Base-by-base conservation (phyloP, 92 coral and sea anemone genomes). In the Actinostola sp. region DNA sequence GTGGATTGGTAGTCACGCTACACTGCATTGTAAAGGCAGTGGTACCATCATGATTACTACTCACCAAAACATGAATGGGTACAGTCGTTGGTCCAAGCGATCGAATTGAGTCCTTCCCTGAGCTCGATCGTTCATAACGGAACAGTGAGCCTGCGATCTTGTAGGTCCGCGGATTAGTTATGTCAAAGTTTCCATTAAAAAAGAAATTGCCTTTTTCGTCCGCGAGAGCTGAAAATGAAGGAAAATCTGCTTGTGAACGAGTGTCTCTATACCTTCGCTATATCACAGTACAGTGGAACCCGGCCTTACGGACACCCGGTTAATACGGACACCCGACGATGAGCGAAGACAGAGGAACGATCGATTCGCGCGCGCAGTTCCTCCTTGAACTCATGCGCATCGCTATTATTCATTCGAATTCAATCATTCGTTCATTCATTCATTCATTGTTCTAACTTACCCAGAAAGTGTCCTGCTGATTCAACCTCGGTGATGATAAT, bases 51-150 rank as follows among this genome's bases (percentile, higher is more conserved):
- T 28, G 43, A 71, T 49, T 29, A 3, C 15, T 17, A 61, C 91
- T 75, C 63, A 94, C 98, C 89, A 79, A 45, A 2, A 82, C 90
- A 29, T 91, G 97, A 9, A 94, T 43, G 12, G 90, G 91, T 31
- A 75, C 78, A 4, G 90, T 53, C 0, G 91, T 83, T 3, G 98
- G 97, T 3, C 98, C 98, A 29, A 85, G 75, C 12, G 86, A 70
- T 48, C 68, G 76, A 43, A 94, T 86, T 13, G 77, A 77, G 55
- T 94, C 97, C 36, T 62, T 79, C 17, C 83, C 81, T 61, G 52
- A 28, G 2, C 69, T 7, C 10, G 71, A 36, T 36, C 92, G 71
- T 77, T 76, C 87, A 73, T 94, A 94, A 12, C 83, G 79, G 28
- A 94, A 81, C 20, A 73, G 80, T 1, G 98, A 69, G 7, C 95